Conservation (phyloP, 1,140 invertebrate species). For the Octopus sinensis region DNA sequence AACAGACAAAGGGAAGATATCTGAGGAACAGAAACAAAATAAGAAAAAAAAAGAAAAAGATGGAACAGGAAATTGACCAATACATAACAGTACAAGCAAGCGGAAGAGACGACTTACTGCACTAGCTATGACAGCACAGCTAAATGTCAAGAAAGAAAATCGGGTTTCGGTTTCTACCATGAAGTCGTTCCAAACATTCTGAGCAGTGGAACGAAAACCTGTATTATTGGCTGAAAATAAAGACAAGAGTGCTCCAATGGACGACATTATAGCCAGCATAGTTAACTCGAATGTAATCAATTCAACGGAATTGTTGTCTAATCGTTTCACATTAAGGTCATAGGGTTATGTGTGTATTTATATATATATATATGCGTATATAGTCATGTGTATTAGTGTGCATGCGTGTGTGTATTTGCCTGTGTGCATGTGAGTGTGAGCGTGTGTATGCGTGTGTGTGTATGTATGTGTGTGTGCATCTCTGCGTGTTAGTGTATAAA, state of each 20-base stretch:
- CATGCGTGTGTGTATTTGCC: background rate
- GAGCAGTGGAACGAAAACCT: background rate
- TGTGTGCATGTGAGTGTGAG: conserved; percentile 9
- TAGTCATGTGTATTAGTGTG: background rate
- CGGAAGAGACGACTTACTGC: background rate
- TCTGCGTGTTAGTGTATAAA: background rate
- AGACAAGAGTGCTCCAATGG: background rate
- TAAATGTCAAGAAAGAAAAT: background rate
- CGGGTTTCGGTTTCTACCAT: background rate
- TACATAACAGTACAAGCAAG: background rate
- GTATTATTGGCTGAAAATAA: conserved; percentile 6
- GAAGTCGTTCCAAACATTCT: background rate
- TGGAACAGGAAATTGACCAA: background rate
- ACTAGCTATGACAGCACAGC: background rate
- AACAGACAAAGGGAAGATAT: too few species aligned
- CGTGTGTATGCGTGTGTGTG: background rate
- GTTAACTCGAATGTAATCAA: too few species aligned
- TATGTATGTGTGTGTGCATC: background rate
- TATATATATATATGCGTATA: background rate
- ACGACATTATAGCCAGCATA: background rate
- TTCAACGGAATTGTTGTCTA: too few species aligned
- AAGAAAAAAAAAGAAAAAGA: background rate
- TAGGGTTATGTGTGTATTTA: background rate
- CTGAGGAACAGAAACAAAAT: too few species aligned
- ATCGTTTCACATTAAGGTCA: too few species aligned